Evolutionary conservation across 2,888 invertebrate genomes (phyloP).

Genomic region (Eurytoma californica): DNA sequence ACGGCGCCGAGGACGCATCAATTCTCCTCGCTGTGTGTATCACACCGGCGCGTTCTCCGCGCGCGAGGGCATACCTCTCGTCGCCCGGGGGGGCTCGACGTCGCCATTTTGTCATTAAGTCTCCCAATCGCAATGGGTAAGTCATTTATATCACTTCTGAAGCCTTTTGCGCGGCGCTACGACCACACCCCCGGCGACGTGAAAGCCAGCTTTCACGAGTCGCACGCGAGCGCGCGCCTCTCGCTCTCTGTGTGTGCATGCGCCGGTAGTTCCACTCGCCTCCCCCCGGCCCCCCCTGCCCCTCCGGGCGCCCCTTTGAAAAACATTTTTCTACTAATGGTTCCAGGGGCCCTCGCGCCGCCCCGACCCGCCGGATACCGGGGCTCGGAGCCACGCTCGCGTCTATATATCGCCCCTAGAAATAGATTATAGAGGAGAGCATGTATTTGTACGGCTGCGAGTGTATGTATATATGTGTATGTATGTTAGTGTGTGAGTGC

Average conservation of each 20-base stretch:
- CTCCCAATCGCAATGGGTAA: conserved; percentile 67
- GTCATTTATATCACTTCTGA: conserved; percentile 64
- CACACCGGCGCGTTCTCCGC: conserved; percentile 42
- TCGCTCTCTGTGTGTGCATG: not conserved
- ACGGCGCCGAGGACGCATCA: conserved; percentile 3
- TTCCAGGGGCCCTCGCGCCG: conserved; percentile 55
- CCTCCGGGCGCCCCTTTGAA: conserved; percentile 67
- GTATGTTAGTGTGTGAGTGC: not conserved
- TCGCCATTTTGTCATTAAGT: conserved; percentile 72
- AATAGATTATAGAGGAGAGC: conserved; percentile 43
- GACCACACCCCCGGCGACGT: conserved; percentile 17
- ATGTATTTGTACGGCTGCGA: not conserved
- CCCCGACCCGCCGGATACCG: conserved; percentile 37
- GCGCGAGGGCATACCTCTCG: not conserved
- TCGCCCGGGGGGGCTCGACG: conserved; percentile 35
- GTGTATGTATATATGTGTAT: not conserved
- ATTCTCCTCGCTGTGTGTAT: conserved; percentile 17
- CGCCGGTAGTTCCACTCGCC: conserved; percentile 34
- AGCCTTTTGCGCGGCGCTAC: conserved; percentile 67
- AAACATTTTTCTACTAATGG: conserved; percentile 75
- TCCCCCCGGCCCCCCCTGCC: conserved; percentile 14
- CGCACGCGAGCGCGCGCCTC: too few relatives aligned
- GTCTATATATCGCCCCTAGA: conserved; percentile 34
- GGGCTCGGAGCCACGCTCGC: not conserved
- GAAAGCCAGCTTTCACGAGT: conserved; percentile 40